A percentile compares a stretch with the other conserved stretches of the same genome.
Conservation (phyloP, 2,888 invertebrate genomes). For the Harpalus rubripes region DNA sequence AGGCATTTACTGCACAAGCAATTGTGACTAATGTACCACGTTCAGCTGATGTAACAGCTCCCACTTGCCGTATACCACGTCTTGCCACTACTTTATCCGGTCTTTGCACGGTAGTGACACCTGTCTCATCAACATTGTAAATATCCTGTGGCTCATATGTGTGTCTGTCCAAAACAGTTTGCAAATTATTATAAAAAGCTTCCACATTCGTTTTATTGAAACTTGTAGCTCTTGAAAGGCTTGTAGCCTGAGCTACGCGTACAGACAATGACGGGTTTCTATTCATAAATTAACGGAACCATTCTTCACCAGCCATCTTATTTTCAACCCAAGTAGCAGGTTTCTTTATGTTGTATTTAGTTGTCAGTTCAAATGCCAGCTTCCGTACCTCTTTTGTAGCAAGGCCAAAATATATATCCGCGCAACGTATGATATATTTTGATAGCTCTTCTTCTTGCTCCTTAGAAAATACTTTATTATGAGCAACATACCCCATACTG, state of each 20-base stretch:
- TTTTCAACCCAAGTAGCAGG: constrained; percentile 70
- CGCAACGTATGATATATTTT: constrained; percentile 68
- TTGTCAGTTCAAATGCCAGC: constrained; percentile 69
- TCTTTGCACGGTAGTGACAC: constrained; percentile 68
- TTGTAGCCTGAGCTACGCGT: constrained; percentile 70
- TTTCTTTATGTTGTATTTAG: constrained; percentile 68
- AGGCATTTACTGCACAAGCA: constrained; percentile 70
- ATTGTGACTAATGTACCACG: constrained; percentile 71
- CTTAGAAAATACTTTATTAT: neutral
- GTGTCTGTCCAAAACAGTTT: constrained; percentile 1
- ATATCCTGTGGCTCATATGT: neutral
- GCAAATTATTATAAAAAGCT: constrained; percentile 25
- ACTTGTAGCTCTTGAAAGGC: too few species aligned
- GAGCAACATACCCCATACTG: constrained; percentile 67
- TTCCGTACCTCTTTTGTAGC: constrained; percentile 68
- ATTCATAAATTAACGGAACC: constrained; percentile 69
- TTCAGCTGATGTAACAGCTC: constrained; percentile 70
- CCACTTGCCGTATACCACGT: constrained; percentile 68
- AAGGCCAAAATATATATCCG: constrained; percentile 69
- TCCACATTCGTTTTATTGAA: constrained; percentile 66
- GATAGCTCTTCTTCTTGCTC: constrained; percentile 65
- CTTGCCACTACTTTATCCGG: constrained; percentile 69
- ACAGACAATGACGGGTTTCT: constrained; percentile 70
- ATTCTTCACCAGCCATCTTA: constrained; percentile 70
- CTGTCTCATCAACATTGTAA: constrained; percentile 44